Conservation (phyloP, 2,113 vertebrate genomes). For the Syngnathus scovelli region DNA sequence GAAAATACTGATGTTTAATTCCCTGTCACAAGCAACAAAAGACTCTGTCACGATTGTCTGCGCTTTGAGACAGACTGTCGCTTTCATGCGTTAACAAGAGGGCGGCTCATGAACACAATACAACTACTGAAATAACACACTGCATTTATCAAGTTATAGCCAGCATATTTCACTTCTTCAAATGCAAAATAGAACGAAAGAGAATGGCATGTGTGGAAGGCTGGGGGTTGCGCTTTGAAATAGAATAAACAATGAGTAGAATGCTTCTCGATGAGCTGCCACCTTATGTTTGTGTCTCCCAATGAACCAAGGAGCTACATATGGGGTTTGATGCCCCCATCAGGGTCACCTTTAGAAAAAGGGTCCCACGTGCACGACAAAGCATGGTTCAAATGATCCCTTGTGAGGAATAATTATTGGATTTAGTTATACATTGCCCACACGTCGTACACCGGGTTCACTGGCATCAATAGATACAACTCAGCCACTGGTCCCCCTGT, state of each 20-base stretch:
- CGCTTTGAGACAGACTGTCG: conserved; percentile 32
- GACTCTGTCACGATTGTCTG: conserved; percentile 23
- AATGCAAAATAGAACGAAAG: neutral
- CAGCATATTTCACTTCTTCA: conserved; percentile 13
- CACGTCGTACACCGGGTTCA: no score
- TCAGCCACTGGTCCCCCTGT: no score
- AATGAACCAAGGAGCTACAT: no score
- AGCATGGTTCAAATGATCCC: no score
- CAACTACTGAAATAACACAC: conserved; percentile 27
- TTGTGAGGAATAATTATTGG: no score
- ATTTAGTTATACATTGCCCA: no score
- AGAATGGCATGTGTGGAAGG: conserved; percentile 5
- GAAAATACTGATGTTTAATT: conserved; percentile 25
- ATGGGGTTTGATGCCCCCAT: no score
- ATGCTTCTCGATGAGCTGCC: no score
- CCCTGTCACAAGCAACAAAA: conserved; percentile 22
- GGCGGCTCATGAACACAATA: conserved; percentile 29
- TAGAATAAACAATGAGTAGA: neutral
- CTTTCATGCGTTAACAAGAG: conserved; percentile 34
- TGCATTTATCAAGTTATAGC: conserved; percentile 31
- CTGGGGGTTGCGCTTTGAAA: neutral
- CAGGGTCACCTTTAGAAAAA: no score
- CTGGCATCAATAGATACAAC: no score
- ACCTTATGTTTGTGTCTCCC: no score
- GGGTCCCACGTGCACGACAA: no score